Percentiles rank a stretch among this genome's conserved stretches.
phyloP scores from a whole-genome alignment of 2,888 invertebrate species.

The Monochamus alternatus region DNA sequence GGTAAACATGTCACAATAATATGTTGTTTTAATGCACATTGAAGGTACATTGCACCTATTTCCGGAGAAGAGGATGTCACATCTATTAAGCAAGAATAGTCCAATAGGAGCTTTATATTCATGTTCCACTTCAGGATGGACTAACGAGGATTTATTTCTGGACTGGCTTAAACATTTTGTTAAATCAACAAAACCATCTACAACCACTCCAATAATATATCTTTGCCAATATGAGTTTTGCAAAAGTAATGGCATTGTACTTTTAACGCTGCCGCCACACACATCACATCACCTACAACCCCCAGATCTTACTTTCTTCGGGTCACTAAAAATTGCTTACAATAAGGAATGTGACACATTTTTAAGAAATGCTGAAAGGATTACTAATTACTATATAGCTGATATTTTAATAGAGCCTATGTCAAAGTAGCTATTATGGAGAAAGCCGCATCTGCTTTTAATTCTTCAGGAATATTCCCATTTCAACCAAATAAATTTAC shows the following conservation, averaged over 20 bases:
- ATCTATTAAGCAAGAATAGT: neutral
- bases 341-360: too few relatives aligned
- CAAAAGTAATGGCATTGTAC: neutral
- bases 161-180: constrained; percentile 10
- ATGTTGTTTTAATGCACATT: neutral
- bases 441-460: too few relatives aligned
- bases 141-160: neutral
- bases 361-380: too few relatives aligned
- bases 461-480: too few relatives aligned
- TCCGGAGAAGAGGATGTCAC: neutral
- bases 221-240: constrained; percentile 5
- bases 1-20: neutral
- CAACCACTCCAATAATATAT: too few relatives aligned
- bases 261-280: neutral
- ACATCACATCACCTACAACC: constrained; percentile 14
- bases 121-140: neutral
- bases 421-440: too few relatives aligned
- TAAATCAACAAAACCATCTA: neutral
- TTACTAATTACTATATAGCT: too few relatives aligned
- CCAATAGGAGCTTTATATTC: neutral
- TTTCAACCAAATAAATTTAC: too few relatives aligned
- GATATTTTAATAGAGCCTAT: too few relatives aligned
- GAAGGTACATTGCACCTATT: neutral
- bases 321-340: neutral
- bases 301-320: constrained; percentile 22